Conservation (phyloP, 2,113 vertebrate genomes). For the Melospiza melodia region DNA sequence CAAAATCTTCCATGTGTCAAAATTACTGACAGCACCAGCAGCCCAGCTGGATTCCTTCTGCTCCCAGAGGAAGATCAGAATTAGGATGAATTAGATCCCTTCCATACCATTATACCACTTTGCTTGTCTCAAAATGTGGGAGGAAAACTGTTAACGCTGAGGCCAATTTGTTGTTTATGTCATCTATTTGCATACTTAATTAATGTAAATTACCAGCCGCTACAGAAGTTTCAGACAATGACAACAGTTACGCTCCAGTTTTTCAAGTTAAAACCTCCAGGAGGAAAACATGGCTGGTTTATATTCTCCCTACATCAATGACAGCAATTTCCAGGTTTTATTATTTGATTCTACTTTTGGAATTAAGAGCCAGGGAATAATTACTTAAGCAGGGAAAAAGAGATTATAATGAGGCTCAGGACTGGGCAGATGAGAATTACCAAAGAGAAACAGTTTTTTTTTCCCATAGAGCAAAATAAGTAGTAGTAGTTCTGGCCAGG, state of each 20-base stretch:
- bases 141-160: constrained; percentile 45
- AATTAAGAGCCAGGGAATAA: not conserved
- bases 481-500: not conserved
- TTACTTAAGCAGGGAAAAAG: not conserved
- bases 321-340: constrained; percentile 12
- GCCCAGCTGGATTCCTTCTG: constrained; percentile 11
- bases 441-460: not conserved
- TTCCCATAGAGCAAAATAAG: not conserved
- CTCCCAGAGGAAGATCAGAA: constrained; percentile 10
- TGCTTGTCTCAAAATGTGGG: not conserved
- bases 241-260: constrained; percentile 21
- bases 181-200: constrained; percentile 50
- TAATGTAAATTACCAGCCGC: constrained; percentile 46
- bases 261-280: constrained; percentile 13
- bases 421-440: not conserved
- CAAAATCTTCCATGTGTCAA: not conserved
- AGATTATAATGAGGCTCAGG: not conserved
- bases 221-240: constrained; percentile 43
- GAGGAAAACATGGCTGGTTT: not conserved
- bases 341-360: not conserved
- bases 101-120: constrained; percentile 31
- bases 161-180: constrained; percentile 60
- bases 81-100: constrained; percentile 48
- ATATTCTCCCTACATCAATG: not conserved
- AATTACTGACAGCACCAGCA: not conserved